Evolutionary conservation across 2,797 vertebrate genomes (phyloP).

Genomic region (Xenentodon cancila): DNA sequence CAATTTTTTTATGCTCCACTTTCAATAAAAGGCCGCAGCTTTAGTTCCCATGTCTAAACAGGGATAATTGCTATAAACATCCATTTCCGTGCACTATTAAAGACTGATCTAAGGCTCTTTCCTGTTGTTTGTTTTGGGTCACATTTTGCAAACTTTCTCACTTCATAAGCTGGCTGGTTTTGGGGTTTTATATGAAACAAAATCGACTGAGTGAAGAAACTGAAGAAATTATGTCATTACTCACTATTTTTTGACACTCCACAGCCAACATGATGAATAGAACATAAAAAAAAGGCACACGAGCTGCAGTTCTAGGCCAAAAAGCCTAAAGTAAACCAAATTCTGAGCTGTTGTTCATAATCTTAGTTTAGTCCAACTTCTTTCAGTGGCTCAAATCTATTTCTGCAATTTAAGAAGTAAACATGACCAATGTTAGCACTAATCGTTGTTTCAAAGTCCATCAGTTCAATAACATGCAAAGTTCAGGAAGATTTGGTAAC

Average conservation of each 20-base stretch:
- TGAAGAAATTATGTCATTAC: neutral
- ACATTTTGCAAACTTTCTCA: conserved; percentile 37
- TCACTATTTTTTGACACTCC: neutral
- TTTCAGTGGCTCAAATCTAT: neutral
- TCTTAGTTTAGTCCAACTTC: conserved; percentile 2
- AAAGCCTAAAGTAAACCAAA: conserved; percentile 10
- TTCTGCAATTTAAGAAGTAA: conserved; percentile 21
- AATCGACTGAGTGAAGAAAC: neutral
- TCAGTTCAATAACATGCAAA: conserved; percentile 8
- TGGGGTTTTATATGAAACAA: neutral
- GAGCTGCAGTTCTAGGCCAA: neutral
- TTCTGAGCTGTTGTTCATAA: neutral
- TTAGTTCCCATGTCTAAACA: conserved; percentile 40
- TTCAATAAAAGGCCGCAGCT: conserved; percentile 18
- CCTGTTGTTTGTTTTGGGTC: conserved; percentile 49
- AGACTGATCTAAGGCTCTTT: conserved; percentile 52
- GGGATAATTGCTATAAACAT: conserved; percentile 56
- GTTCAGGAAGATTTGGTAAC: conserved; percentile 26
- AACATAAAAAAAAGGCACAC: neutral
- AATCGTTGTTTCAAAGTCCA: conserved; percentile 55
- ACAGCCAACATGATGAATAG: neutral
- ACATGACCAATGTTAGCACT: conserved; percentile 35
- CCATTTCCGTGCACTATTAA: conserved; percentile 53
- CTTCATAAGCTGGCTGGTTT: neutral
- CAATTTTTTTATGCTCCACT: neutral